A percentile compares a stretch with the other conserved stretches of the same genome.
Conservation (phyloP, 2,113 vertebrate genomes). For the Dissostichus mawsoni region DNA sequence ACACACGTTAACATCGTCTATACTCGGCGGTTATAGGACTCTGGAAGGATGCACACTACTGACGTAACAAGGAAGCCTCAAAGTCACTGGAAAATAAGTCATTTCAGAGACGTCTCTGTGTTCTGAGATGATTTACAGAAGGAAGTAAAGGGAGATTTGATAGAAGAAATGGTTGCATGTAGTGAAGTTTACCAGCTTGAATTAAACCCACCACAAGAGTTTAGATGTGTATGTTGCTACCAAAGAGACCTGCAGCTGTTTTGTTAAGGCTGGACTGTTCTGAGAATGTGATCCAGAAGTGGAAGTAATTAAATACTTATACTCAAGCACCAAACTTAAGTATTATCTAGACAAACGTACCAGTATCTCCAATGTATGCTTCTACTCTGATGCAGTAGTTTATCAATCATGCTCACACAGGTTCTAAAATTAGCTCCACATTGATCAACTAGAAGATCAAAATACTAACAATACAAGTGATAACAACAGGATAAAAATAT, state of each 20-base stretch:
- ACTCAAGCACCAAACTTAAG: no score
- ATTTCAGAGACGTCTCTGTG: constrained; percentile 8
- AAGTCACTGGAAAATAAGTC: constrained; percentile 29
- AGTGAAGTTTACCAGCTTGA: constrained; percentile 18
- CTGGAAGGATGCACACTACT: not conserved
- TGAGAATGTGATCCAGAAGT: not conserved
- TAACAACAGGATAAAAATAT: no score
- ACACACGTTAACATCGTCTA: constrained; percentile 59
- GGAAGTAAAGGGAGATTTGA: constrained; percentile 23
- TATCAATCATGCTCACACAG: no score
- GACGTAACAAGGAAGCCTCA: constrained; percentile 7
- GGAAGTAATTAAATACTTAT: no score
- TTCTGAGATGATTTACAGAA: constrained; percentile 21
- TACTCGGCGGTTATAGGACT: constrained; percentile 44
- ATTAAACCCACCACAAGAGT: not conserved
- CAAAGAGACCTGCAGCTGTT: not conserved
- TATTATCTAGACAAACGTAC: no score
- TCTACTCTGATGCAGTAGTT: no score
- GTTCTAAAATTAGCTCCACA: no score
- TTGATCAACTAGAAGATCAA: no score
- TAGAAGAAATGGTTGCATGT: not conserved
- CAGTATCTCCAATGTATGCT: no score
- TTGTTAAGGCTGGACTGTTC: constrained; percentile 4
- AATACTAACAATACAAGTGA: no score
- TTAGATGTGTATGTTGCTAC: not conserved